A percentile compares a stretch with the other conserved stretches of the same genome.
These are phyloP conservation scores for Ophraella communa DNA, from an alignment of 2,888 invertebrate genomes.

Conservation along the genomic window DNA sequence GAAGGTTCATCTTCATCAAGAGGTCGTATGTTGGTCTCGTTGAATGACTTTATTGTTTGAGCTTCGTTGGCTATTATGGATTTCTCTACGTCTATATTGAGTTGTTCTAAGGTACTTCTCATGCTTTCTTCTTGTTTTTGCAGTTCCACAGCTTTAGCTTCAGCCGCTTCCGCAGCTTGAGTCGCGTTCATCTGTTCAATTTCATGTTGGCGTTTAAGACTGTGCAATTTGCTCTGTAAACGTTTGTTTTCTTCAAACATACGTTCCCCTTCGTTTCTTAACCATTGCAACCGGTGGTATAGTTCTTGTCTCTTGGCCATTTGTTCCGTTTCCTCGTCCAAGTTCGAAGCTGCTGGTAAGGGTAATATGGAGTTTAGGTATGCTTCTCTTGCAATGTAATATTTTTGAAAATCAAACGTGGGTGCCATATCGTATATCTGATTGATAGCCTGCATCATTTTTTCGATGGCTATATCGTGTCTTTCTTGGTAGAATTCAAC, in stretches of 20 bases:
- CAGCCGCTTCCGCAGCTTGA: constrained; percentile 43
- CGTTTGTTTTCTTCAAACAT: constrained; percentile 54
- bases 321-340: constrained; percentile 49
- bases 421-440: constrained; percentile 52
- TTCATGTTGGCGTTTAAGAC: constrained; percentile 50
- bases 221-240: constrained; percentile 48
- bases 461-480: constrained; percentile 46
- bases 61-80: constrained; percentile 50
- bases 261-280: constrained; percentile 56
- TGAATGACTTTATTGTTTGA: constrained; percentile 24
- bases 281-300: constrained; percentile 57
- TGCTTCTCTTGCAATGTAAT: constrained; percentile 44
- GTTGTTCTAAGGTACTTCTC: constrained; percentile 50
- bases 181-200: constrained; percentile 45
- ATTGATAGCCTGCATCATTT: constrained; percentile 54
- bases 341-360: constrained; percentile 35
- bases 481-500: constrained; percentile 51
- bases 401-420: constrained; percentile 55
- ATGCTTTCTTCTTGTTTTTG: constrained; percentile 50
- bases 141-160: constrained; percentile 38
- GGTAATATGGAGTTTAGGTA: constrained; percentile 45
- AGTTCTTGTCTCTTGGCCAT: constrained; percentile 53
- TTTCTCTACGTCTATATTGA: constrained; percentile 52
- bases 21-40: constrained; percentile 14
- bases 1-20: constrained; percentile 20